Evolutionary conservation across 2,797 vertebrate species (phyloP).

Genomic region (Lagodon rhomboides): DNA sequence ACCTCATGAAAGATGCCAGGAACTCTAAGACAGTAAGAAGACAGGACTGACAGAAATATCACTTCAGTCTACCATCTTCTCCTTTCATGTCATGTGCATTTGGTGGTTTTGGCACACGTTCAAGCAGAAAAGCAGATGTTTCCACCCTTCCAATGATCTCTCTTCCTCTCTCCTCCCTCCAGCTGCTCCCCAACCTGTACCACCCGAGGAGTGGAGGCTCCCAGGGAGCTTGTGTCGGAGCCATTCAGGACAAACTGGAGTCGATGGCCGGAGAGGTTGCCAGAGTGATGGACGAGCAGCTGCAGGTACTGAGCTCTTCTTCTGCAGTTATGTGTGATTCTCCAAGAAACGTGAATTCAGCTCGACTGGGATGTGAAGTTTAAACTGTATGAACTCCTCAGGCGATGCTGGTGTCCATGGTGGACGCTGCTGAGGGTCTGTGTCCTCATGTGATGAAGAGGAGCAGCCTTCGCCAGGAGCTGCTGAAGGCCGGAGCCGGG

Average conservation of each 20-base stretch:
- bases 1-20: slow-evolving; percentile 93
- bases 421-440: slow-evolving; percentile 91
- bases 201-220: slow-evolving; percentile 83
- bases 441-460: slow-evolving; percentile 94
- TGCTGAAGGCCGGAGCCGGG: slow-evolving; percentile 88
- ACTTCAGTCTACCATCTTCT: too few relatives aligned
- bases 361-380: neutral
- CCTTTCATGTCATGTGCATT: neutral
- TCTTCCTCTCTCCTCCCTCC: neutral
- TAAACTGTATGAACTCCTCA: slow-evolving; percentile 55
- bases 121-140: neutral
- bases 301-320: slow-evolving; percentile 87
- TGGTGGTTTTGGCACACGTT: neutral
- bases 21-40: slow-evolving; percentile 93
- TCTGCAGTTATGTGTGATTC: neutral
- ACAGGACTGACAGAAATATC: too few relatives aligned
- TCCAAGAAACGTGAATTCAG: neutral
- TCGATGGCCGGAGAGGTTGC: slow-evolving; percentile 95
- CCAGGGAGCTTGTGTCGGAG: slow-evolving; percentile 84
- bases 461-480: slow-evolving; percentile 88
- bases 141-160: neutral
- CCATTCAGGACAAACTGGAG: slow-evolving; percentile 93
- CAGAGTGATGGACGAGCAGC: slow-evolving; percentile 92
- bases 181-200: slow-evolving; percentile 95
- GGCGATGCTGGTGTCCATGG: slow-evolving; percentile 92